Evolutionary conservation across 2,113 vertebrate genomes (phyloP), one percentile per base, ranked within the genome.

Genomic region (Phyllostomus hastatus): DNA sequence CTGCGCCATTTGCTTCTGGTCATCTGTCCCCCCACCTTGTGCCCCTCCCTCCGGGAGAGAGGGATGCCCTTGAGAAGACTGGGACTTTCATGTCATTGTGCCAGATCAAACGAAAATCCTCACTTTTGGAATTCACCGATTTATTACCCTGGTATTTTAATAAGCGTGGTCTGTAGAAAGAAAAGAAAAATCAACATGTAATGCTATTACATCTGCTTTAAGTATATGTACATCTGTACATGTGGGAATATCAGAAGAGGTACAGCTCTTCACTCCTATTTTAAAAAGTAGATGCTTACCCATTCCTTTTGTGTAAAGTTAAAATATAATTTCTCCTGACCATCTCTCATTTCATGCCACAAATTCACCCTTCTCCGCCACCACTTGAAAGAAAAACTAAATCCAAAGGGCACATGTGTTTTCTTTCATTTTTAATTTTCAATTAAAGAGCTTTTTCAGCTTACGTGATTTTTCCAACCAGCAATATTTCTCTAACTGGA

Each of bases 361-460:
- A 48, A 35, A 67, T 52, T 80, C 70, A 54, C 24, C 66, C 80
- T 52, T 86, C 81, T 95, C 26, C 20, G 22, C 33, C 11, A 41
- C 8, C 54, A 67, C 48, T 92, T 87, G 76, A 83, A 46, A 41
- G 81, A 88, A 81, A 96, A 91, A 95, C 15, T n/a, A 82, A 92
- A 14, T 43, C 48, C 72, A 95, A 94, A 83, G 54, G 84, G 76
- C 61, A 46, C n/a, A 14, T 73, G 22, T 78, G 88, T 78, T 97
- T 88, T 67, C 95, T 93, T 96, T 95, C 57, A 88, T 97, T 79
- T 97, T 94, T 85, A 87, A 43, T 96, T 96, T 96, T 88, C 84
- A 95, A 22, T 76, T 96, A 86, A 78, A 97, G 90, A 50, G 81
- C 24, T 76, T 95, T 50, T 59, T 84, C 52, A 72, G 54, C 41